Conservation (phyloP, 1,140 invertebrate genomes). For the Drosophila setifemur region DNA sequence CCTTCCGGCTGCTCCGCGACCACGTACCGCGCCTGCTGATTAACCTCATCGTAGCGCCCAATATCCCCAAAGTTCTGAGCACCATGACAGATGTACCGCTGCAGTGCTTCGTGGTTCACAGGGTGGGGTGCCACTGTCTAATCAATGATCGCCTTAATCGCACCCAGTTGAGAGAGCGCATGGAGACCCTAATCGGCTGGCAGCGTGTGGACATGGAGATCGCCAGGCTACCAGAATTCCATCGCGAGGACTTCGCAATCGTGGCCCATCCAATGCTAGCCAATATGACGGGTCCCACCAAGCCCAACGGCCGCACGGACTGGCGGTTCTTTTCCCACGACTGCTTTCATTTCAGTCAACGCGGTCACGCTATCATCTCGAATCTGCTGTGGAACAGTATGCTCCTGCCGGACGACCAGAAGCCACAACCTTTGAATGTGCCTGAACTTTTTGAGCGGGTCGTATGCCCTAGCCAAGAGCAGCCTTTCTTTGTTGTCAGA, state of each 20-base stretch:
- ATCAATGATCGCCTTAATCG: conserved; percentile 74
- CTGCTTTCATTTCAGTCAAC: conserved; percentile 89
- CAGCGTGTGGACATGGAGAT: conserved; percentile 81
- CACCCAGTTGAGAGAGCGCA: conserved; percentile 47
- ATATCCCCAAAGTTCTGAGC: conserved; percentile 65
- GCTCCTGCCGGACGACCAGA: conserved; percentile 82
- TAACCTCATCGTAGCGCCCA: conserved; percentile 62
- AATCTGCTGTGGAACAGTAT: conserved; percentile 86
- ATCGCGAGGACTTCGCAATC: conserved; percentile 84
- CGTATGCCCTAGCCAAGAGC: conserved; percentile 48
- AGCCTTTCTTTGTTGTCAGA: conserved; percentile 54
- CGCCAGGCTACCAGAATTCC: conserved; percentile 71
- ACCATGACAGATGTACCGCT: conserved; percentile 64
- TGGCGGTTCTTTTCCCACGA: conserved; percentile 86
- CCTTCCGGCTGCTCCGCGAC: conserved; percentile 65
- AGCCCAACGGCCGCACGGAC: conserved; percentile 83
- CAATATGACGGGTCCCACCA: conserved; percentile 80
- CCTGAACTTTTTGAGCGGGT: conserved; percentile 28
- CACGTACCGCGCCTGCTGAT: conserved; percentile 68
- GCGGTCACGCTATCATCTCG: conserved; percentile 84
- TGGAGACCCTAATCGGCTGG: conserved; percentile 80
- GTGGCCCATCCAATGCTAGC: conserved; percentile 84
- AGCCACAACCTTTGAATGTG: conserved; percentile 25
- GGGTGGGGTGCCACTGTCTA: conserved; percentile 84
- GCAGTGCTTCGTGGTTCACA: conserved; percentile 80